Conservation (phyloP, 2,113 vertebrate species). For the Neofelis nebulosa region DNA sequence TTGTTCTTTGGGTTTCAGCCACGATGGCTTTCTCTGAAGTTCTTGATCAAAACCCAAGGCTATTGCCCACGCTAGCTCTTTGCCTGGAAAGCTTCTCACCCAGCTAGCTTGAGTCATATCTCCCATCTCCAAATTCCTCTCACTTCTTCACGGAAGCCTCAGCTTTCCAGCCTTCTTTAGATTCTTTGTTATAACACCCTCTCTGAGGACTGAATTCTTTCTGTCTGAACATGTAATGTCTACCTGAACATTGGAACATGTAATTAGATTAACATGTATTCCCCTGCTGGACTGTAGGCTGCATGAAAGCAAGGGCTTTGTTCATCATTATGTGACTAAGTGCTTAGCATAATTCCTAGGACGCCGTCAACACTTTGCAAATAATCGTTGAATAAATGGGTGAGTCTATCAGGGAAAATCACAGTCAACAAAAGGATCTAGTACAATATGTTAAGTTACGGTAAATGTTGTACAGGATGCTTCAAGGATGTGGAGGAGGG, state of each 20-base stretch:
- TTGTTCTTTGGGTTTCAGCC: neutral
- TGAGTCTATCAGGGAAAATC: neutral
- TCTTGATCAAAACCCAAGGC: conserved; percentile 23
- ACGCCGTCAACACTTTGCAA: neutral
- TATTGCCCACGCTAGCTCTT: neutral
- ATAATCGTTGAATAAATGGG: neutral
- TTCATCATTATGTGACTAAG: neutral
- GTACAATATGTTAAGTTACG: neutral
- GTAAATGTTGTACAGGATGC: neutral
- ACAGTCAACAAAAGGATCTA: neutral
- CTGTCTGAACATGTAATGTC: neutral
- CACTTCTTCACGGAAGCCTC: neutral
- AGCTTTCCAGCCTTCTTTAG: neutral
- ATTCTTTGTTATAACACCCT: neutral
- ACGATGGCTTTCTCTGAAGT: neutral
- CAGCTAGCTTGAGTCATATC: neutral
- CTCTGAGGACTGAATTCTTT: neutral
- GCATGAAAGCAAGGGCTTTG: neutral
- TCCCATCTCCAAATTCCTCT: neutral
- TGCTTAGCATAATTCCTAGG: neutral
- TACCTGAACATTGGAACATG: neutral
- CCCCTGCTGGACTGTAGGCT: neutral
- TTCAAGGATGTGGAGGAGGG: neutral
- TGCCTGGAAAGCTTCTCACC: neutral
- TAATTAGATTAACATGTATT: neutral